phyloP scores from a whole-genome alignment of 64 coral and sea anemone species.

The Acropora yongei region DNA sequence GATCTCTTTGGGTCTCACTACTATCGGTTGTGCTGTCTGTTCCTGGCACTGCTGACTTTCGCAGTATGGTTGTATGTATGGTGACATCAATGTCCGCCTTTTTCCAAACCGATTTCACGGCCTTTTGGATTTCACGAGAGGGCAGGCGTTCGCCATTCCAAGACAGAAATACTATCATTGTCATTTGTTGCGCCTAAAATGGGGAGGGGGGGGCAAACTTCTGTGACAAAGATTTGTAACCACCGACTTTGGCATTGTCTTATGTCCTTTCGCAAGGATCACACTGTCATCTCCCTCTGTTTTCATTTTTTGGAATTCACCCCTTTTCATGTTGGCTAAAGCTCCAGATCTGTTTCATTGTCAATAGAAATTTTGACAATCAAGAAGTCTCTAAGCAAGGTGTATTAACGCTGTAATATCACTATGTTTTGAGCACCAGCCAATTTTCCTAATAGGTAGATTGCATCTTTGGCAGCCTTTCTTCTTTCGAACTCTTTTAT shows the following conservation, averaged over 20 bases:
- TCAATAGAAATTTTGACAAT: slow-evolving; percentile 44
- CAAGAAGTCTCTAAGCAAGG: slow-evolving; percentile 54
- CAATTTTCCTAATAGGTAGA: slow-evolving; percentile 39
- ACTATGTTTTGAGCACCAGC: slow-evolving; percentile 25
- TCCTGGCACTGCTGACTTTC: no score
- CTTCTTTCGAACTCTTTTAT: slow-evolving; percentile 53
- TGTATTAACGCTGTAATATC: slow-evolving; percentile 28
- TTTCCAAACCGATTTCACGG: no score
- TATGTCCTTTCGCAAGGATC: slow-evolving; percentile 38
- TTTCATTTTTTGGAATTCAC: neutral
- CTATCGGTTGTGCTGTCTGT: no score
- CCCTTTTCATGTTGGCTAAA: no score
- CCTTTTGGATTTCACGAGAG: slow-evolving; percentile 6
- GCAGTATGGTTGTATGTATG: no score
- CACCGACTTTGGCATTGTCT: slow-evolving; percentile 44
- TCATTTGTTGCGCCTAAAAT: neutral
- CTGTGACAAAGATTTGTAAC: slow-evolving; percentile 49
- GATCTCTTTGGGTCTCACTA: no score
- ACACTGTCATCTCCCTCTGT: slow-evolving; percentile 34
- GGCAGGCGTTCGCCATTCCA: slow-evolving; percentile 42
- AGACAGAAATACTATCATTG: slow-evolving; percentile 21
- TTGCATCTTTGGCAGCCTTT: slow-evolving; percentile 44
- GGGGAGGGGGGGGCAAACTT: neutral
- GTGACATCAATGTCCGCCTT: neutral
- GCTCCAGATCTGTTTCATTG: slow-evolving; percentile 43